Base-by-base conservation (phyloP, 2,888 invertebrate genomes). In the Eupithecia exiguata region DNA sequence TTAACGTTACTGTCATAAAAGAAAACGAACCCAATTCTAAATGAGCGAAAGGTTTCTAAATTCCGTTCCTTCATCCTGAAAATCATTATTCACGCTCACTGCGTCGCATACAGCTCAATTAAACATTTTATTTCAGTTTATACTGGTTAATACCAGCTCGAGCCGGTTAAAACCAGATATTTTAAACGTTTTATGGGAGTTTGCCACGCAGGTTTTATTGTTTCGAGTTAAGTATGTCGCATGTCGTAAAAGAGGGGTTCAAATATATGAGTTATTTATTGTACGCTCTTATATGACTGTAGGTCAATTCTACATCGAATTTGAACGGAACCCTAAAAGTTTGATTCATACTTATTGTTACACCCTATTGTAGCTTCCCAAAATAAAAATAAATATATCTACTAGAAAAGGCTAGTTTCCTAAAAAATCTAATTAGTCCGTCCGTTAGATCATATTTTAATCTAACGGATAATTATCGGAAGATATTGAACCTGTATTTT, bases 181-280 rank as follows among this genome's bases (percentile, higher is more conserved):
- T 82, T 83, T 80, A 82, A 79, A 78, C 80, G 77, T 79, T 83
- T 84, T 82, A 82, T 79, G 79, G 81, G 76, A 80, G 79, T 78
- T 79, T 76, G 77, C 77, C 79, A 80, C 71, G 77, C 71, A 67
- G 66, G 75, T 76, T 79, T 81, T 76, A 81, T 72, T 76, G 79
- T 79, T 78, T 68, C 67, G 70, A 76, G 74, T 79, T 76, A 77
- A 77, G 70, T 69, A 72, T 72, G 77, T 75, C 75, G 76, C 70
- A 68, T 77, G 76, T 69, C 80, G 77, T 79, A 78, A 80, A 79
- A 46, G 74, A 65, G 76, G 43, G 77, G 78, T 76, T 36, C 18
- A 65, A 71, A 78, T 79, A 77, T 79, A 76, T 76, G 16, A 30
- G 62, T 62, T 62, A 62, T 66, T 36, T 66, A 38, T 61, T 66